These are phyloP conservation scores for Heterotilapia buettikoferi DNA, from an alignment of 2,113 vertebrate species.

Conservation along the genomic window DNA sequence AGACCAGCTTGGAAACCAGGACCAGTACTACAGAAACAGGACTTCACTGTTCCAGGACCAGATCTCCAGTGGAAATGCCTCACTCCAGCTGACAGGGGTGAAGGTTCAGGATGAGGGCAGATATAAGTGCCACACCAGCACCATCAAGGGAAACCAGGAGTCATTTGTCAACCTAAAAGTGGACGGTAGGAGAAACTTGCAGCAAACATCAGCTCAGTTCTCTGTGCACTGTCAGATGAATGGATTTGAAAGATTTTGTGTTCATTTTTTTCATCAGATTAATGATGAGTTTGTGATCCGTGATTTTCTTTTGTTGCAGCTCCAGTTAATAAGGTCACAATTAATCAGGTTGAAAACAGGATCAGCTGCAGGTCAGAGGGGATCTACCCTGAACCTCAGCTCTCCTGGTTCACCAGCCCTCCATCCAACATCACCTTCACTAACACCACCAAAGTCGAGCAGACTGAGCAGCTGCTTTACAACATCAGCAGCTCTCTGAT, in stretches of 20 bases:
- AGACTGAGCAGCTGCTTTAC: not conserved
- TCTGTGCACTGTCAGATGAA: not conserved
- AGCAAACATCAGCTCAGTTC: not conserved
- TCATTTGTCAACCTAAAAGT: not conserved
- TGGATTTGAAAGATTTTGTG: not conserved
- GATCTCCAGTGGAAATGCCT: constrained; percentile 64
- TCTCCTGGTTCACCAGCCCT: not conserved
- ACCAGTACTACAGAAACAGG: constrained; percentile 26
- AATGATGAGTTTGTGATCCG: not conserved
- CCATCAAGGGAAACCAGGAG: not conserved
- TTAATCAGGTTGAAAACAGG: not conserved
- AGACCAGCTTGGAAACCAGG: constrained; percentile 40
- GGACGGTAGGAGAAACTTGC: constrained; percentile 41
- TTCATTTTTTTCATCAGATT: not conserved
- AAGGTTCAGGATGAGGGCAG: constrained; percentile 35
- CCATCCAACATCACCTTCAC: not conserved
- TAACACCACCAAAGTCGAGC: not conserved
- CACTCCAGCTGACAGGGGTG: constrained; percentile 54
- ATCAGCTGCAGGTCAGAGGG: not conserved
- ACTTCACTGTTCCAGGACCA: constrained; percentile 53
- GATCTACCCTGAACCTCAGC: not conserved
- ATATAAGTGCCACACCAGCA: constrained; percentile 68
- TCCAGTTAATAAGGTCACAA: not conserved
- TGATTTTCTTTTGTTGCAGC: not conserved
- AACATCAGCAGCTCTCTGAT: not conserved